phyloP scores from a whole-genome alignment of 1,140 invertebrate species.

The Caerostris extrusa region DNA sequence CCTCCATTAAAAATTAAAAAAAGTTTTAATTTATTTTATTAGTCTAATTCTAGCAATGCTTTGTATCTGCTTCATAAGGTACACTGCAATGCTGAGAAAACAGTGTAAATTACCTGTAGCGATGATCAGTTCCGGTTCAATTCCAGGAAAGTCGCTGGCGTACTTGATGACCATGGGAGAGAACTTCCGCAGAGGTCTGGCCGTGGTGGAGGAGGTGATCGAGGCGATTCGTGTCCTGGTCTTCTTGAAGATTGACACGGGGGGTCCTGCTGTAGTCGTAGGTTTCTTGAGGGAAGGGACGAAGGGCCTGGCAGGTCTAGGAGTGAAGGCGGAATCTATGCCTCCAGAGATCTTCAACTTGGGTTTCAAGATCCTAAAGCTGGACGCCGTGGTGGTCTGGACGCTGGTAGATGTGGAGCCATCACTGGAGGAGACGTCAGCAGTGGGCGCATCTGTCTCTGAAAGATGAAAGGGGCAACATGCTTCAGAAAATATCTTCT shows the following conservation, averaged over 20 bases:
- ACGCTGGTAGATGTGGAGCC: not conserved
- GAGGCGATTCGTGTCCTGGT: not conserved
- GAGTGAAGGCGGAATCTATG: not conserved
- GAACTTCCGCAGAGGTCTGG: not conserved
- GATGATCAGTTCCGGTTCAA: slow-evolving; percentile 13
- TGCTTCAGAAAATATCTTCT: too few species aligned
- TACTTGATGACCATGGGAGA: slow-evolving; percentile 38
- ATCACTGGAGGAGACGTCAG: not conserved
- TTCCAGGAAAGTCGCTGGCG: not conserved
- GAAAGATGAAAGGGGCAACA: not conserved
- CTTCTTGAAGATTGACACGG: slow-evolving; percentile 66
- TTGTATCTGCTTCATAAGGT: too few species aligned
- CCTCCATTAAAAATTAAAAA: too few species aligned
- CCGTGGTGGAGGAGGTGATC: slow-evolving; percentile 62
- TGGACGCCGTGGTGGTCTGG: not conserved
- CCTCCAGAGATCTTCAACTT: slow-evolving; percentile 32
- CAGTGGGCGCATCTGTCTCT: not conserved
- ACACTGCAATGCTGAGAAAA: too few species aligned
- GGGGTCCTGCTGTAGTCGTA: not conserved
- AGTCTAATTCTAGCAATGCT: too few species aligned
- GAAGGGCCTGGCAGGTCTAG: not conserved
- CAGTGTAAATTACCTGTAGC: not conserved
- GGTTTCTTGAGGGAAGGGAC: not conserved
- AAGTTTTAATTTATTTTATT: too few species aligned
- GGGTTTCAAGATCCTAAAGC: slow-evolving; percentile 29